phyloP scores from a whole-genome alignment of 2,113 vertebrate species.

The Sinocyclocheilus anshuiensis region DNA sequence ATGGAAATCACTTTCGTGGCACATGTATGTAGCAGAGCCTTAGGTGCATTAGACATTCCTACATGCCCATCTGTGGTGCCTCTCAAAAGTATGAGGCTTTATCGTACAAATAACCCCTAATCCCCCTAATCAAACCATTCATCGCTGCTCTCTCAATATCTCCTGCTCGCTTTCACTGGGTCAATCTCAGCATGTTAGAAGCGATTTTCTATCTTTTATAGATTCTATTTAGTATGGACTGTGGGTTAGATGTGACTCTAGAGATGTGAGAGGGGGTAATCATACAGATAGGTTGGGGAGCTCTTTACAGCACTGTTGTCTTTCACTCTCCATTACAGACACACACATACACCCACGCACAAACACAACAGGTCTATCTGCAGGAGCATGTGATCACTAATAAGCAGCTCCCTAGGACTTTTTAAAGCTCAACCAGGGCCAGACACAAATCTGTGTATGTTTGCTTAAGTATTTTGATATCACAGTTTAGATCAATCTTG shows the following conservation, averaged over 20 bases:
- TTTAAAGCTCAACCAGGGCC: slow-evolving; percentile 44
- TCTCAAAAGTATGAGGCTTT: slow-evolving; percentile 14
- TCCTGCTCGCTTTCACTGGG: slow-evolving; percentile 17
- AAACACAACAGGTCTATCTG: slow-evolving; percentile 54
- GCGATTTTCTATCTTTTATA: slow-evolving; percentile 25
- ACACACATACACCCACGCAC: slow-evolving; percentile 68
- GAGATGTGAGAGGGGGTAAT: slow-evolving; percentile 19
- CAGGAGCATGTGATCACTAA: slow-evolving; percentile 61
- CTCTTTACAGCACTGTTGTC: slow-evolving; percentile 32
- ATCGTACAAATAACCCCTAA: slow-evolving; percentile 28
- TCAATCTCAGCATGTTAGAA: slow-evolving; percentile 25
- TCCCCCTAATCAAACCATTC: slow-evolving; percentile 15
- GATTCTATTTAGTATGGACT: slow-evolving; percentile 3
- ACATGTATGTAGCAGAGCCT: slow-evolving; percentile 39
- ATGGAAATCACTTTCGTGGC: slow-evolving; percentile 62
- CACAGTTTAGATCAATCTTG: background rate
- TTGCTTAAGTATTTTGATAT: background rate
- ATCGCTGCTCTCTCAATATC: slow-evolving; percentile 26
- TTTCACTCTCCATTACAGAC: slow-evolving; percentile 54
- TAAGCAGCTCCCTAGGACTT: slow-evolving; percentile 60
- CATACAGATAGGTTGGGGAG: slow-evolving; percentile 17
- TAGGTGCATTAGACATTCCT: slow-evolving; percentile 46
- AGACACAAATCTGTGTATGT: slow-evolving; percentile 16
- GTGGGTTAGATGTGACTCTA: slow-evolving; percentile 35
- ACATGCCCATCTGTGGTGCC: slow-evolving; percentile 34